Evolutionary conservation across 2,113 vertebrate genomes (phyloP), one percentile per base, ranked within the genome.

Genomic region (Athene noctua): DNA sequence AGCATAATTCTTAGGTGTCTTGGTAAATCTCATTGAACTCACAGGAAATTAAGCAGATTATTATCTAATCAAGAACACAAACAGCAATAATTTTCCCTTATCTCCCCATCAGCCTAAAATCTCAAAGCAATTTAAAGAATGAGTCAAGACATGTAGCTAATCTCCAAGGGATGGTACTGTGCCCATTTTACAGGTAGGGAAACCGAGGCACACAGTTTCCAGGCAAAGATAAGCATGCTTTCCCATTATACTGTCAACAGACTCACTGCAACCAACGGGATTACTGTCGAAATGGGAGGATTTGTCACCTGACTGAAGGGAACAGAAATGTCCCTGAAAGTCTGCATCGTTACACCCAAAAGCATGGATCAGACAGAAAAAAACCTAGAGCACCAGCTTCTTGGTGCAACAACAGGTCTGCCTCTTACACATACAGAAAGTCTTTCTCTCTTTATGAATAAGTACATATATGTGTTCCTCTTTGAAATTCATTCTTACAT

Each of bases 11-110:
- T 94, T 74, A 66, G 94, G 96, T 96, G 70, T 80, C 91, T 79
- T 86, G 71, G 46, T 74, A 86, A 89, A 18, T 92, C 77, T 94
- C 94, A 91, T 72, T 94, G 97, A 97, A 92, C 94, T 95, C 94
- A 79, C 96, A 97, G 96, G 96, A 96, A 97, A 94, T 96, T 94
- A 97, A 97, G 92, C 80, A 94, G 96, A 97, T 97, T 83, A 97
- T 95, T 96, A 96, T 96, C 94, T 97, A 96, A 97, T 97, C 96
- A 96, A 93, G 79, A 93, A 66, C 79, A 85, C 81, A 92, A 96
- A 95, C 93, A 95, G 83, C 94, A 97, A 97, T 94, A 92, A 96
- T 95, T 97, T 95, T 84, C 65, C 86, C 95, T 96, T 97, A 96
- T 97, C 95, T 92, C 40, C 83, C 90, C 70, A 91, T 97, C 97